phyloP scores from a whole-genome alignment of 1,140 invertebrate genomes.

The Cephus cinctus region DNA sequence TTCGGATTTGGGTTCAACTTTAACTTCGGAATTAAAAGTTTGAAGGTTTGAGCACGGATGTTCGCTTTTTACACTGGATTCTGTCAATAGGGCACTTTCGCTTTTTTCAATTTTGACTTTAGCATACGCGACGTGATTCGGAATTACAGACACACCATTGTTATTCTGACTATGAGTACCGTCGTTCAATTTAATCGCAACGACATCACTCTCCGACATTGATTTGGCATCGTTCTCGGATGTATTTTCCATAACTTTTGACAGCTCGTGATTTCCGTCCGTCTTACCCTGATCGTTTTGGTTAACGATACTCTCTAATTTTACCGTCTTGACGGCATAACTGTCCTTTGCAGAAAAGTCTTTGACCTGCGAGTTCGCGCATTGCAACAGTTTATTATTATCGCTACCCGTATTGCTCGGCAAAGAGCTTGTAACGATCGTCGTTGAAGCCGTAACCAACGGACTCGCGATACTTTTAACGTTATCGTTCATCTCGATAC shows the following conservation, averaged over 20 bases:
- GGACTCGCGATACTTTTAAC: conserved; percentile 27
- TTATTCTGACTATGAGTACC: conserved; percentile 43
- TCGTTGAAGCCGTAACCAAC: conserved; percentile 29
- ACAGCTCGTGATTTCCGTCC: conserved; percentile 23
- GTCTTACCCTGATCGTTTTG: conserved; percentile 29
- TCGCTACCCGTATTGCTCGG: conserved; percentile 31
- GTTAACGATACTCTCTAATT: conserved; percentile 32
- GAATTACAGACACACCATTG: conserved; percentile 50
- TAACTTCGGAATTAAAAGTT: conserved; percentile 27
- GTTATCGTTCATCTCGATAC: conserved; percentile 22
- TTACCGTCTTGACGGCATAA: conserved; percentile 19
- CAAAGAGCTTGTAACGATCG: conserved; percentile 24
- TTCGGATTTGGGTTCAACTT: conserved; percentile 34
- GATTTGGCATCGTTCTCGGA: conserved; percentile 22
- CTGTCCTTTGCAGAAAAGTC: conserved; percentile 28
- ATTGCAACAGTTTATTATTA: conserved; percentile 41
- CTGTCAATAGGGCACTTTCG: conserved; percentile 16
- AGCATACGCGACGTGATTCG: conserved; percentile 48
- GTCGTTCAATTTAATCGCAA: conserved; percentile 34
- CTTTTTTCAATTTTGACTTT: conserved; percentile 35
- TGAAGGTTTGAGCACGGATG: conserved; percentile 24
- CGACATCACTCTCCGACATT: conserved; percentile 23
- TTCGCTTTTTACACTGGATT: conserved; percentile 11
- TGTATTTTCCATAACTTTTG: conserved; percentile 20
- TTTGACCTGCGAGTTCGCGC: conserved; percentile 28